Evolutionary conservation across 2,888 invertebrate species (phyloP).

Genomic region (Epiblema foenella): DNA sequence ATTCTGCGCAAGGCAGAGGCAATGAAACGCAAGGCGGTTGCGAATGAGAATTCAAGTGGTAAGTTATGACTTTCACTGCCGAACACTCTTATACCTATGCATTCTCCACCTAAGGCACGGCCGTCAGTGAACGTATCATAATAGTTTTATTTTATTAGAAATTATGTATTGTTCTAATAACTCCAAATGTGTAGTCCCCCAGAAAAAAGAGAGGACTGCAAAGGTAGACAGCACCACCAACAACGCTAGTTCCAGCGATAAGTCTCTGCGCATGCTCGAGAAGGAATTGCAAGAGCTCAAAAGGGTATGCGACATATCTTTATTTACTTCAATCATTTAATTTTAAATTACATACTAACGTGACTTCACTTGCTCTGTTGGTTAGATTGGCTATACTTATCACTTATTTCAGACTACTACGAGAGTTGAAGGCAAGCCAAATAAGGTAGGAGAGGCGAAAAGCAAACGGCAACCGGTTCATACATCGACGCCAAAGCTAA

Average conservation of each 20-base stretch:
- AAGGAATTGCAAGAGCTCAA: constrained; percentile 86
- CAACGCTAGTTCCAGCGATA: constrained; percentile 69
- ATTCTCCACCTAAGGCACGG: neutral
- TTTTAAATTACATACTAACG: neutral
- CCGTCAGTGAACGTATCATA: neutral
- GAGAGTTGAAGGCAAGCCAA: constrained; percentile 60
- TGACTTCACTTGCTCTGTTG: too few species aligned
- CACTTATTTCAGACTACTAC: constrained; percentile 66
- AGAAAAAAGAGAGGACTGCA: constrained; percentile 59
- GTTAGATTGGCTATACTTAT: neutral
- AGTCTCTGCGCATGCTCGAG: constrained; percentile 81
- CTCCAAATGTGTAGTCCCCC: constrained; percentile 48
- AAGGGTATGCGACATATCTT: constrained; percentile 63
- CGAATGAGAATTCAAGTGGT: constrained; percentile 46
- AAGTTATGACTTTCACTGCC: neutral
- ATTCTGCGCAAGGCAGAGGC: constrained; percentile 68
- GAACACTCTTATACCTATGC: neutral
- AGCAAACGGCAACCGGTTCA: constrained; percentile 66
- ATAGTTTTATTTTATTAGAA: too few species aligned
- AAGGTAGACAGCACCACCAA: constrained; percentile 60
- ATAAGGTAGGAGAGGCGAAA: constrained; percentile 60
- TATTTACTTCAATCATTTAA: neutral
- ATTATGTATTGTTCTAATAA: neutral
- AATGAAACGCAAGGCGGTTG: constrained; percentile 60
- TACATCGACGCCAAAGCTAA: constrained; percentile 73